These are phyloP conservation scores for Amblyjoppa fuscipennis DNA, from an alignment of 2,888 invertebrate genomes.

Conservation along the genomic window DNA sequence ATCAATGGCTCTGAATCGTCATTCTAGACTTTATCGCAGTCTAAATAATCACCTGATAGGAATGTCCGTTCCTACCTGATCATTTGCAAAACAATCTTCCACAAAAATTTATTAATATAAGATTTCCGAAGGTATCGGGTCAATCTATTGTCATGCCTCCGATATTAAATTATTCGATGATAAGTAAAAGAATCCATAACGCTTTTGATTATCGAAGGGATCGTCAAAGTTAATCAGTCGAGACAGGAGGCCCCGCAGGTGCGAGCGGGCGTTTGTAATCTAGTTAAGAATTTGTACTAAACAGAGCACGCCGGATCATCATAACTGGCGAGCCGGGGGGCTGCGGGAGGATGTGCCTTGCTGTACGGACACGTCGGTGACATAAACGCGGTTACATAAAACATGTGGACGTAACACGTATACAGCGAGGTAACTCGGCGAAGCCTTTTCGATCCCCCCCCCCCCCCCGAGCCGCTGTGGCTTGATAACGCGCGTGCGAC, in stretches of 20 bases:
- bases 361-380: constrained; percentile 69
- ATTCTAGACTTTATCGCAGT: too few species aligned
- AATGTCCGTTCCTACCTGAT: too few species aligned
- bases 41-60: too few species aligned
- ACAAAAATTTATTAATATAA: not conserved
- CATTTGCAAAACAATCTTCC: not conserved
- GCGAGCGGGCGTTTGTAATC: constrained; percentile 80
- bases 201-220: constrained; percentile 19
- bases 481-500: constrained; percentile 58
- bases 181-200: not conserved
- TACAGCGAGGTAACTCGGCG: constrained; percentile 59
- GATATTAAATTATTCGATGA: not conserved
- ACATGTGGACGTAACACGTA: constrained; percentile 74
- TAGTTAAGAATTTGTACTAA: constrained; percentile 84
- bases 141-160: not conserved
- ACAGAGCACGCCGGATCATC: constrained; percentile 78
- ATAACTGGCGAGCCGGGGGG: constrained; percentile 49
- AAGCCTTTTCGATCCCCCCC: constrained; percentile 74
- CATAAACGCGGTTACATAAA: constrained; percentile 83
- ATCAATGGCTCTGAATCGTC: too few species aligned
- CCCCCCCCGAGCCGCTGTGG: constrained; percentile 54
- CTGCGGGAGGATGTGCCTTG: constrained; percentile 39
- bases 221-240: constrained; percentile 62
- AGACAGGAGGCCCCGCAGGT: constrained; percentile 78
- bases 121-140: not conserved